Base-by-base conservation (phyloP, 2,888 invertebrate genomes). In the Epinotia demarniana region DNA sequence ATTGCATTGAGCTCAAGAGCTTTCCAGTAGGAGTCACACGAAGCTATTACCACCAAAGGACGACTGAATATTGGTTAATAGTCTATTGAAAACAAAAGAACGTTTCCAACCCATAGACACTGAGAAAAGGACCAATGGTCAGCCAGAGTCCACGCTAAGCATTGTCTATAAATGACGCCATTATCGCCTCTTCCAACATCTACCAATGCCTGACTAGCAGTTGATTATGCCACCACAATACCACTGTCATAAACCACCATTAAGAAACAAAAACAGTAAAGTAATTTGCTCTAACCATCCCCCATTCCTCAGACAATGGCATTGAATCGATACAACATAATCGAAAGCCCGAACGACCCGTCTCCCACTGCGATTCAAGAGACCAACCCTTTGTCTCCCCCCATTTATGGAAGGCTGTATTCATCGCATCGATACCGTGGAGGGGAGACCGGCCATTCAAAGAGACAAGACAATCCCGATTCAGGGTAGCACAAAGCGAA, bases 381-480 rank as follows among this genome's bases (percentile, higher is more conserved):
- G 93, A 93, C 92, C 92, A 93, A 92, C 93, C 93, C 92, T 93
- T 94, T 93, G 92, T 93, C 85, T 89, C 89, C 90, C 90, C 90
- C 91, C 92, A 91, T 92, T 92, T 93, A 92, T 92, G 87, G 90
- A 89, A 92, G 89, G 88, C 88, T 89, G 91, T 91, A 91, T 92
- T 91, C 92, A 83, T 83, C 80, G 79, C 81, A 80, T 82, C 83
- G 85, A 93, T 91, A 91, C 91, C 92, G 93, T 91, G 91, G 93
- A 93, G 93, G 94, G 93, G 92, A 88, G 90, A 90, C 87, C 91
- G 91, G 85, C 92, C 91, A 92, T 93, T 93, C 88, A 94, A 90
- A 91, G 87, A 92, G 92, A 93, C 93, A 91, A 94, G 93, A 94
- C 94, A 94, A 94, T 94, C 90, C 92, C 91, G 91, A 93, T 93